Conservation (phyloP, 92 coral and sea anemone species). For the Anthopleura xanthogrammica region DNA sequence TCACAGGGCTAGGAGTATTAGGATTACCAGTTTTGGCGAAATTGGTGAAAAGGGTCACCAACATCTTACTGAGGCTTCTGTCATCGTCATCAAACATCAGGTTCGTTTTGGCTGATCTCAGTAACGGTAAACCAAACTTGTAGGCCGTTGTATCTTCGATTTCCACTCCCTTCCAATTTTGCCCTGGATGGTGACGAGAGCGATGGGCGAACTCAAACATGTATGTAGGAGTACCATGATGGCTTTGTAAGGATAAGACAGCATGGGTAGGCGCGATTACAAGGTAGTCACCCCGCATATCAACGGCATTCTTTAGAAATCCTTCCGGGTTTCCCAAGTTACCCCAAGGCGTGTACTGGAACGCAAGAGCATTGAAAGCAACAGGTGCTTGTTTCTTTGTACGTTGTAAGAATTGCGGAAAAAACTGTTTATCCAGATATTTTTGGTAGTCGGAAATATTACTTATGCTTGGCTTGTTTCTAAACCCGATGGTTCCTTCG, state of each 20-base stretch:
- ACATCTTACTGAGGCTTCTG: slow-evolving; percentile 52
- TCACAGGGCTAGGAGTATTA: slow-evolving; percentile 38
- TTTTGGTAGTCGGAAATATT: slow-evolving; percentile 10
- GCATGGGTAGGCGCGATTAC: slow-evolving; percentile 65
- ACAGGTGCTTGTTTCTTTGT: not conserved
- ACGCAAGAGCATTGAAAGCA: slow-evolving; percentile 41
- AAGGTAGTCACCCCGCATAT: slow-evolving; percentile 43
- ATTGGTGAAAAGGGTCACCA: slow-evolving; percentile 63
- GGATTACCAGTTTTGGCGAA: slow-evolving; percentile 58
- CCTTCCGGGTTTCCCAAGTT: too few species aligned
- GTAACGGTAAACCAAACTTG: slow-evolving; percentile 62
- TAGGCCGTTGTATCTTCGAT: slow-evolving; percentile 68
- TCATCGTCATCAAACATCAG: slow-evolving; percentile 44
- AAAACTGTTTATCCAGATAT: not conserved
- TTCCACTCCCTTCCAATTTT: slow-evolving; percentile 58
- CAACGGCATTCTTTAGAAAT: slow-evolving; percentile 26
- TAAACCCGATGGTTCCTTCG: too few species aligned
- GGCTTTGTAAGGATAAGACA: slow-evolving; percentile 42
- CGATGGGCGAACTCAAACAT: slow-evolving; percentile 70
- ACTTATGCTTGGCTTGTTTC: not conserved
- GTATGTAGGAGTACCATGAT: slow-evolving; percentile 43
- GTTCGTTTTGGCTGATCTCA: slow-evolving; percentile 7
- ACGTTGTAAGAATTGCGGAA: not conserved
- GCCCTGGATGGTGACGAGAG: slow-evolving; percentile 16
- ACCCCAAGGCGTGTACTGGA: slow-evolving; percentile 73